A percentile compares a stretch with the other conserved stretches of the same genome.
Evolutionary conservation across 2,888 invertebrate species (phyloP).

Genomic region (Heliothis peltigera): DNA sequence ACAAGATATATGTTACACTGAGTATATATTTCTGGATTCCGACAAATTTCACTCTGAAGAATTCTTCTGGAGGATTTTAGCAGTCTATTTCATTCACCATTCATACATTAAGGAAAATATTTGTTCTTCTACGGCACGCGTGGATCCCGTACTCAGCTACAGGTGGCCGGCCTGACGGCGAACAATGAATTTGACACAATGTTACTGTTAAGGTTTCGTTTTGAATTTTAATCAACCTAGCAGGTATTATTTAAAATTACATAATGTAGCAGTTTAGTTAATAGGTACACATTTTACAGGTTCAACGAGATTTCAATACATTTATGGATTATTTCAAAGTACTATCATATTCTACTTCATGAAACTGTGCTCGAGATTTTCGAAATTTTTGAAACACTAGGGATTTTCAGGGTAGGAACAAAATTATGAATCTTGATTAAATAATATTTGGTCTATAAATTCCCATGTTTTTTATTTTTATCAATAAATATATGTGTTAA

Average conservation of each 20-base stretch:
- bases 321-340: no score
- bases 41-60: no score
- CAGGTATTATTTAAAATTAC: no score
- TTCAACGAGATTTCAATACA: neutral
- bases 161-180: conserved; percentile 18
- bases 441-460: neutral
- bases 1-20: neutral
- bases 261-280: neutral
- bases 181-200: neutral
- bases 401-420: neutral
- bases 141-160: conserved; percentile 30
- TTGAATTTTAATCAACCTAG: neutral
- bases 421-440: neutral
- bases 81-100: no score
- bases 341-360: neutral
- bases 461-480: neutral
- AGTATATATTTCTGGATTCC: no score
- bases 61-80: no score
- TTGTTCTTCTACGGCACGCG: neutral
- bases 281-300: conserved; percentile 1
- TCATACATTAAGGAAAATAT: no score
- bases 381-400: neutral
- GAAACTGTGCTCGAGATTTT: neutral
- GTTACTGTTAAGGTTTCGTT: neutral
- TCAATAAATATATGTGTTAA: neutral